Evolutionary conservation across 2,113 vertebrate species (phyloP).

Genomic region (Scalopus aquaticus): DNA sequence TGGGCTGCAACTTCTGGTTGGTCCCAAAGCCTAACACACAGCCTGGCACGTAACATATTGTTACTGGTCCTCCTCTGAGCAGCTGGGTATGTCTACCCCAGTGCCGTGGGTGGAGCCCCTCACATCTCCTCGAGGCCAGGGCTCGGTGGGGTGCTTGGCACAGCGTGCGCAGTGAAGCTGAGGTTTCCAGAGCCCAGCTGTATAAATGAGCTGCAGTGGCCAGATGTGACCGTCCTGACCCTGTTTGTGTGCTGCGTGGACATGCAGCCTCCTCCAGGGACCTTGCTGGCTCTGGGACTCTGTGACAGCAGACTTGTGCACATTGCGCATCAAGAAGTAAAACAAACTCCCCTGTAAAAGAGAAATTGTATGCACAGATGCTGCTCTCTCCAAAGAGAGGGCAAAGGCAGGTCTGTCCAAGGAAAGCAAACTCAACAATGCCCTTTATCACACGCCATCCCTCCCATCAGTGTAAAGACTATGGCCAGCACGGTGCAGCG

Average conservation of each 20-base stretch:
- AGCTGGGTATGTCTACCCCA: not conserved
- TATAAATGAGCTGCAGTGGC: slow-evolving; percentile 64
- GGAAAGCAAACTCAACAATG: slow-evolving; percentile 13
- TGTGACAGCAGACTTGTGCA: slow-evolving; percentile 50
- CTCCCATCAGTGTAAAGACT: not conserved
- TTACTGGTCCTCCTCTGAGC: not conserved
- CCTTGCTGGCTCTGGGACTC: slow-evolving; percentile 47
- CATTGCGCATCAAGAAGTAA: slow-evolving; percentile 45
- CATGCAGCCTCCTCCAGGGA: slow-evolving; percentile 26
- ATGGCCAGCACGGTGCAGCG: not conserved
- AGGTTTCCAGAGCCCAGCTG: slow-evolving; percentile 73
- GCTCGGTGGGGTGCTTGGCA: slow-evolving; percentile 45
- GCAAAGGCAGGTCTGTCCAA: slow-evolving; percentile 25
- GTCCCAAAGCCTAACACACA: not conserved
- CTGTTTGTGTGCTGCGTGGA: slow-evolving; percentile 54
- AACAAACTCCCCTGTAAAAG: slow-evolving; percentile 16
- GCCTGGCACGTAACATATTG: not conserved
- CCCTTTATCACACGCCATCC: not conserved
- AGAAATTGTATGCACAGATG: slow-evolving; percentile 48
- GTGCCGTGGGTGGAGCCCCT: not conserved
- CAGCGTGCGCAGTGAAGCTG: slow-evolving; percentile 52
- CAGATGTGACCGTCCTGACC: slow-evolving; percentile 76
- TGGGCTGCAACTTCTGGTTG: not conserved
- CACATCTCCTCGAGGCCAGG: not conserved
- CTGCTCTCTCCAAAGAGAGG: slow-evolving; percentile 5